These are phyloP conservation scores for Oncorhynchus kisutch DNA, from an alignment of 2,113 vertebrate species.

Conservation along the genomic window DNA sequence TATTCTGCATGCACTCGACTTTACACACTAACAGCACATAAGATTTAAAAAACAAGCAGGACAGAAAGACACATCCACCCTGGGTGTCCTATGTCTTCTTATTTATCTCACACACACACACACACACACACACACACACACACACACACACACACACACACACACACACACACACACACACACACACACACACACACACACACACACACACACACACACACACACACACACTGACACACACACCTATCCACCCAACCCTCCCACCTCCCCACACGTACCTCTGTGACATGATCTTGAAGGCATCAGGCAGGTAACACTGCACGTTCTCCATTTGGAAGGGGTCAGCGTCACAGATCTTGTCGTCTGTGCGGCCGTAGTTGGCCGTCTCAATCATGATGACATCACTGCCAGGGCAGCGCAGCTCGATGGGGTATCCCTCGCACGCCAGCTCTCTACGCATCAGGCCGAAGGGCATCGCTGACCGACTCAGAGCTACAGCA, in stretches of 20 bases:
- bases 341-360: slow-evolving; percentile 94
- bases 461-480: slow-evolving; percentile 88
- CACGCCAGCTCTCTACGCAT: slow-evolving; percentile 91
- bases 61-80: slow-evolving; percentile 5
- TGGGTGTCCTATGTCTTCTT: too few relatives aligned
- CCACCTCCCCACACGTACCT: slow-evolving; percentile 71
- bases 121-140: slow-evolving; percentile 9
- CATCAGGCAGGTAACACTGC: slow-evolving; percentile 89
- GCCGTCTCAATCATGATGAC: slow-evolving; percentile 94
- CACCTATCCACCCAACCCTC: slow-evolving; percentile 8
- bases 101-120: slow-evolving; percentile 1
- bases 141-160: neutral
- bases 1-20: neutral
- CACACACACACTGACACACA: neutral
- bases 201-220: slow-evolving; percentile 9
- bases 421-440: slow-evolving; percentile 92
- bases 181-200: slow-evolving; percentile 21
- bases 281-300: slow-evolving; percentile 94
- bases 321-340: slow-evolving; percentile 96
- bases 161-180: neutral
- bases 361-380: slow-evolving; percentile 91
- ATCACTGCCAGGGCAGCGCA: slow-evolving; percentile 90
- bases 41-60: neutral
- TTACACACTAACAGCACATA: neutral
- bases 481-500: slow-evolving; percentile 81